Evolutionary conservation across 2,797 vertebrate species (phyloP).

Genomic region (Sebastes nivosus): DNA sequence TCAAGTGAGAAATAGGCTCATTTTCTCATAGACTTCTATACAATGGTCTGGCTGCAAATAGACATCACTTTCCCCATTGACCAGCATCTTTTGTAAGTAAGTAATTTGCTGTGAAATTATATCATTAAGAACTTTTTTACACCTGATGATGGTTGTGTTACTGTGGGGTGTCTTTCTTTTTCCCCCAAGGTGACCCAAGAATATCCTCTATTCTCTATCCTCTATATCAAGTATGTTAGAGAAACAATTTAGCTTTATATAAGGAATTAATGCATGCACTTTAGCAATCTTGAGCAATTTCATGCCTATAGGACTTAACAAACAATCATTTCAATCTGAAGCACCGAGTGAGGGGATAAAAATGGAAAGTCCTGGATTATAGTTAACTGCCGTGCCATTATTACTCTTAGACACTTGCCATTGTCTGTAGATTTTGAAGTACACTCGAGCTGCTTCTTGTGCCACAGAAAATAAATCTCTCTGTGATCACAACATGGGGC

Average conservation of each 20-base stretch:
- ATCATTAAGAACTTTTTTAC: neutral
- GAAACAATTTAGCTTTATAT: conserved; percentile 57
- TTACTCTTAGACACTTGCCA: conserved; percentile 70
- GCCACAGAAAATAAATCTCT: conserved; percentile 68
- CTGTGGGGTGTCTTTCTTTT: conserved; percentile 11
- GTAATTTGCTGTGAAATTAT: neutral
- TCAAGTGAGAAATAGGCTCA: no score
- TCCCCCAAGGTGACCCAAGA: conserved; percentile 63
- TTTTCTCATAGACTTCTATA: no score
- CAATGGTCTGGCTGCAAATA: neutral
- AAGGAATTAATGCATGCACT: conserved; percentile 65
- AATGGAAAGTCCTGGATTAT: conserved; percentile 75
- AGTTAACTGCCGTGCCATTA: conserved; percentile 70
- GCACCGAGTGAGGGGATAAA: conserved; percentile 63
- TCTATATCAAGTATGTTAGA: conserved; percentile 44
- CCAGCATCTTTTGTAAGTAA: neutral
- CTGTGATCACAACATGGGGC: conserved; percentile 72
- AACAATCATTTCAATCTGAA: conserved; percentile 76
- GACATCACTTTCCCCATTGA: neutral
- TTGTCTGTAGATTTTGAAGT: conserved; percentile 77
- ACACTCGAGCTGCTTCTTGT: conserved; percentile 74
- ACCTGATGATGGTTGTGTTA: neutral
- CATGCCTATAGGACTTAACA: conserved; percentile 63
- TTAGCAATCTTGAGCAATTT: conserved; percentile 74
- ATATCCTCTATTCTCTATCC: neutral